Evolutionary conservation across 2,113 vertebrate genomes (phyloP).

Genomic region (Xiphophorus couchianus): DNA sequence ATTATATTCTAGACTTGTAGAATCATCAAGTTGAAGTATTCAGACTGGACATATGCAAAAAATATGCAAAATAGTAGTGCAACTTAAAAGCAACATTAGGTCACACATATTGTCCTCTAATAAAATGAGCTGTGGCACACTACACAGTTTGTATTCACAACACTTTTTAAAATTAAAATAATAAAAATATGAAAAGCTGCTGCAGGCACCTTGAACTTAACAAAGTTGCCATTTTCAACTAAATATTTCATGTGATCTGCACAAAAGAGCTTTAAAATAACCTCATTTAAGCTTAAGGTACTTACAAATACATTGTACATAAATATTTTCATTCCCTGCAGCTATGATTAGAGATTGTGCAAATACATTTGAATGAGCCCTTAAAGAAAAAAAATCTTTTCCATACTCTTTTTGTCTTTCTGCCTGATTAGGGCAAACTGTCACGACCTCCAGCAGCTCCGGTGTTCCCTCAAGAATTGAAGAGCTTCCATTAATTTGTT

Average conservation of each 20-base stretch:
- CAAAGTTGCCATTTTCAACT: not conserved
- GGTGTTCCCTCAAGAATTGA: not conserved
- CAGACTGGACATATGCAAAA: not conserved
- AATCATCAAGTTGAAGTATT: not conserved
- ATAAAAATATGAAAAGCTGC: no score
- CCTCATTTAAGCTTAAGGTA: no score
- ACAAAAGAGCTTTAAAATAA: not conserved
- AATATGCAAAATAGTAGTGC: not conserved
- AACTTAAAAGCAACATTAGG: not conserved
- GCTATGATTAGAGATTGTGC: not conserved
- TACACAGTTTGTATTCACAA: no score
- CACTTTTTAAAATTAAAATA: no score
- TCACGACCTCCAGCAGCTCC: not conserved
- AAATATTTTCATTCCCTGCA: not conserved
- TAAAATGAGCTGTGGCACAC: not conserved
- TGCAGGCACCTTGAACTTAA: no score
- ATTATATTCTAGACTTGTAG: not conserved
- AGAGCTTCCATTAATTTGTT: slow-evolving; percentile 25
- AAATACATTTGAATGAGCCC: not conserved
- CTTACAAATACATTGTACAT: not conserved
- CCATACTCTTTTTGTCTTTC: not conserved
- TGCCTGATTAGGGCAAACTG: not conserved
- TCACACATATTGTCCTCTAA: not conserved
- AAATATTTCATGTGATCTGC: not conserved
- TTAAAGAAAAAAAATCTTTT: not conserved